Percentiles rank a stretch among this genome's conserved stretches.
These are phyloP conservation scores for Octodonta nipae DNA, from an alignment of 2,888 invertebrate genomes.

Conservation along the genomic window DNA sequence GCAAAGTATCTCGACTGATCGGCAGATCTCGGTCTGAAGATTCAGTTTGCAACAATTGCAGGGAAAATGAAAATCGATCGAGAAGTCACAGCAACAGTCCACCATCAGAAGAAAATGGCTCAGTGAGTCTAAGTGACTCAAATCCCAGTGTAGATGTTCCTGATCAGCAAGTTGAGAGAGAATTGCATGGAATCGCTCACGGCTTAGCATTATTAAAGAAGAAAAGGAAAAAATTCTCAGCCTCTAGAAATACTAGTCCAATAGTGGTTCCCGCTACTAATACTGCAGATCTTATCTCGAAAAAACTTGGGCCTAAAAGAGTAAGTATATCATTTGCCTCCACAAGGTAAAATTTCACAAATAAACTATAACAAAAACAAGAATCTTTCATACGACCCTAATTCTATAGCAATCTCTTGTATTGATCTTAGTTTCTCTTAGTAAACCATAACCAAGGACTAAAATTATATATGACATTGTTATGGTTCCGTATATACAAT, in stretches of 20 bases:
- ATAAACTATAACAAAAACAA: too few relatives aligned
- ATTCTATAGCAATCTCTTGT: too few relatives aligned
- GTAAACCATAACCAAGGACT: too few relatives aligned
- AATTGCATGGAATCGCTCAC: slow-evolving; percentile 35
- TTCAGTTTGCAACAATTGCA: slow-evolving; percentile 53
- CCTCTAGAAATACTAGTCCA: slow-evolving; percentile 56
- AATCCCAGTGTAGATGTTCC: slow-evolving; percentile 47
- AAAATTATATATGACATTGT: too few relatives aligned
- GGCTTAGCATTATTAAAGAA: slow-evolving; percentile 63
- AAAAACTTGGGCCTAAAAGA: slow-evolving; percentile 15
- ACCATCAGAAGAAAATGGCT: slow-evolving; percentile 55
- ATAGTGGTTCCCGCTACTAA: slow-evolving; percentile 39
- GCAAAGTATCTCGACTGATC: slow-evolving; percentile 62
- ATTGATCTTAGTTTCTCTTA: too few relatives aligned
- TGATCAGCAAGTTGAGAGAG: slow-evolving; percentile 19
- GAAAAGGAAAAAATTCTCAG: slow-evolving; percentile 72
- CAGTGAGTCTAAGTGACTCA: slow-evolving; percentile 55
- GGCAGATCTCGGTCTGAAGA: slow-evolving; percentile 73
- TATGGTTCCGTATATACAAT: too few relatives aligned
- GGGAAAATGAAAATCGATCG: slow-evolving; percentile 38
- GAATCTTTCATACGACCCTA: too few relatives aligned
- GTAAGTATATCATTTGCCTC: too few relatives aligned
- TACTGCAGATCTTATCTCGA: slow-evolving; percentile 28
- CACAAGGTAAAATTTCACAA: too few relatives aligned
- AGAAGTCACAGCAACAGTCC: slow-evolving; percentile 43